Base-by-base conservation (phyloP, 92 coral and sea anemone species). In the Meandrina meandrites region DNA sequence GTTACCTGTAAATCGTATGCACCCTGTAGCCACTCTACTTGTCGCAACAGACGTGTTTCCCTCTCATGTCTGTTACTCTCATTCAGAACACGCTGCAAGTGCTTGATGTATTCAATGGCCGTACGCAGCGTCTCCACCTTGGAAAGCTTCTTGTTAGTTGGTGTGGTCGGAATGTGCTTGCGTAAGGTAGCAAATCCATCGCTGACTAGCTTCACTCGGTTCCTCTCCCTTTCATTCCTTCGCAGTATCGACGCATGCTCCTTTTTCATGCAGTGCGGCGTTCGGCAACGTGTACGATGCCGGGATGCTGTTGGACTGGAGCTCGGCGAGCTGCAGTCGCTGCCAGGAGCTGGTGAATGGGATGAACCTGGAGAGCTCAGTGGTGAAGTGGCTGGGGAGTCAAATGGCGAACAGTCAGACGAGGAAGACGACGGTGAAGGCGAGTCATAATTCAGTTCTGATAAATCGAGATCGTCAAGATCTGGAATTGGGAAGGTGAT, bases 151-250 rank as follows among this genome's bases (percentile, higher is more conserved):
- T 94, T 93, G 92, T 97, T 95, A 34, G 89, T 50, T 68, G 99
- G 98, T 28, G 78, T 84, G 53, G 96, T 93, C 48, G 96, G 95
- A 47, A 97, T 86, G 78, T 91, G 98, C 76, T 89, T 93, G 47
- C 99, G 92, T 48, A 97, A 84, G 86, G 81, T 91, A 14, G 97
- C 93, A 85, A 97, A 97, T 12, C 99, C 99, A 80, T 97, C 99
- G 66, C 99, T 97, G 53, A 97, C 98, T 69, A 92, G 95, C 62
- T 95, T 96, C 24, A 97, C 99, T 17, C 99, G 88, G 81, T 92
- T 95, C 10, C 99, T 37, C 84, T 97, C 99, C 40, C 99, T 91
- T 75, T 97, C 99, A 60, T 97, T 97, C 40, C 99, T 92, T 36
- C 98, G 90, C 87, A 93, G 78, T 30, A 94, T 91, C 30, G 98